phyloP scores from a whole-genome alignment of 2,113 vertebrate species.

The Stigmatopora nigra region DNA sequence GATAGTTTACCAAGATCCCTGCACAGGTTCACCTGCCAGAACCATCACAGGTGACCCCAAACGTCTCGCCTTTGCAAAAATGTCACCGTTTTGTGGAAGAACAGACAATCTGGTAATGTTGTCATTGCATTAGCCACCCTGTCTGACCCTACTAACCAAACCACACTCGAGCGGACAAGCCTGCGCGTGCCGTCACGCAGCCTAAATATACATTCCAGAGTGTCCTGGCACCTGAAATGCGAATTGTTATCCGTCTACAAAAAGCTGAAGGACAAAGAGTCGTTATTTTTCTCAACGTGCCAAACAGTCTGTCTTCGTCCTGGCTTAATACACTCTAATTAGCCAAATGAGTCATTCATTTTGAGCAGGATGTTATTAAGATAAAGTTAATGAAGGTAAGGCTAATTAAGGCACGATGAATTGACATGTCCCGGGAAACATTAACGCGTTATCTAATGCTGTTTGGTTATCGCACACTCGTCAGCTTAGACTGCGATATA shows the following conservation, averaged over 20 bases:
- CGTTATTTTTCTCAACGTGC: slow-evolving; percentile 40
- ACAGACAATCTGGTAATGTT: slow-evolving; percentile 46
- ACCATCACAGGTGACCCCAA: slow-evolving; percentile 58
- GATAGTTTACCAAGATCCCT: slow-evolving; percentile 10
- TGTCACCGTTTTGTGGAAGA: slow-evolving; percentile 68
- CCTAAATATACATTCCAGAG: slow-evolving; percentile 7
- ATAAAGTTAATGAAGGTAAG: slow-evolving; percentile 66
- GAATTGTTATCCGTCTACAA: not conserved
- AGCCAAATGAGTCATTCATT: slow-evolving; percentile 56
- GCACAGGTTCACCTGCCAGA: slow-evolving; percentile 38
- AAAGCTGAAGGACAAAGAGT: slow-evolving; percentile 49
- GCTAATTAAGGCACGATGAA: slow-evolving; percentile 64
- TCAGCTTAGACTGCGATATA: slow-evolving; percentile 37
- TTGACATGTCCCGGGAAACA: slow-evolving; percentile 41
- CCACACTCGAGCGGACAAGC: not conserved
- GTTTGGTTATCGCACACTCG: slow-evolving; percentile 30
- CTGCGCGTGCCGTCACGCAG: not conserved
- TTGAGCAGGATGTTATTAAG: slow-evolving; percentile 48
- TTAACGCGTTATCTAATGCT: slow-evolving; percentile 41
- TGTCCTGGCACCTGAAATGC: not conserved
- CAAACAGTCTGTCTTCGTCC: slow-evolving; percentile 25
- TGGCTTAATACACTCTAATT: slow-evolving; percentile 43
- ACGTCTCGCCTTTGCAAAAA: slow-evolving; percentile 72
- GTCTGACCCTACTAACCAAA: slow-evolving; percentile 22
- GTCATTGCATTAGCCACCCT: slow-evolving; percentile 46